Conservation (phyloP, 2,113 vertebrate species). For the Helogale parvula region DNA sequence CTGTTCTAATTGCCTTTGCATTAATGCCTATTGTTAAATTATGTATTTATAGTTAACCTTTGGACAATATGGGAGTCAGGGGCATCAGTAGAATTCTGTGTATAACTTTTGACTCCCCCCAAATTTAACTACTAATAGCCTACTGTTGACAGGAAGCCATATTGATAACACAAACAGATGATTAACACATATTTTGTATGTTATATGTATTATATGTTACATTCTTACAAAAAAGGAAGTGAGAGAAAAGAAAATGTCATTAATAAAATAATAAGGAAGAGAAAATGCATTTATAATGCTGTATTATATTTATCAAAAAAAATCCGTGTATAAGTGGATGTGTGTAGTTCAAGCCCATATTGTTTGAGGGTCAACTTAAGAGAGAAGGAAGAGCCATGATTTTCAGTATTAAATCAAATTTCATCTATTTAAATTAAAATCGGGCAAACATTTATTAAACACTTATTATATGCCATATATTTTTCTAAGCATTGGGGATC, state of each 20-base stretch:
- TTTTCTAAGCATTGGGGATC: not conserved
- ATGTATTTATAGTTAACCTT: not conserved
- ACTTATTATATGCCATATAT: not conserved
- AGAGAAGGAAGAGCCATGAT: not conserved
- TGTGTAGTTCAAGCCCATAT: not conserved
- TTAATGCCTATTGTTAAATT: not conserved
- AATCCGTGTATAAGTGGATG: not conserved
- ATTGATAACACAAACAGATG: not conserved
- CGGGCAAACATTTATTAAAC: not conserved
- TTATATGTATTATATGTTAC: not conserved
- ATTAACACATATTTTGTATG: not conserved
- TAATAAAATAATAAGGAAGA: not conserved
- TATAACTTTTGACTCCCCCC: not conserved
- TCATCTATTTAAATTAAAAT: not conserved
- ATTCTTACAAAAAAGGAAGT: not conserved
- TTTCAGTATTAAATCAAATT: slow-evolving; percentile 28
- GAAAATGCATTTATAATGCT: not conserved
- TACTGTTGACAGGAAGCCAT: not conserved
- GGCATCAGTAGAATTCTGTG: not conserved
- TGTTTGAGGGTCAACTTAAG: not conserved
- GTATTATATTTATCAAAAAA: not conserved
- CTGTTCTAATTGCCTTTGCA: not conserved
- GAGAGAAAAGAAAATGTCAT: not conserved
- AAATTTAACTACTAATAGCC: not conserved
- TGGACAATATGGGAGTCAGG: not conserved